These are phyloP conservation scores for Calliopum simillimum DNA, from an alignment of 2,888 invertebrate species.

Conservation along the genomic window DNA sequence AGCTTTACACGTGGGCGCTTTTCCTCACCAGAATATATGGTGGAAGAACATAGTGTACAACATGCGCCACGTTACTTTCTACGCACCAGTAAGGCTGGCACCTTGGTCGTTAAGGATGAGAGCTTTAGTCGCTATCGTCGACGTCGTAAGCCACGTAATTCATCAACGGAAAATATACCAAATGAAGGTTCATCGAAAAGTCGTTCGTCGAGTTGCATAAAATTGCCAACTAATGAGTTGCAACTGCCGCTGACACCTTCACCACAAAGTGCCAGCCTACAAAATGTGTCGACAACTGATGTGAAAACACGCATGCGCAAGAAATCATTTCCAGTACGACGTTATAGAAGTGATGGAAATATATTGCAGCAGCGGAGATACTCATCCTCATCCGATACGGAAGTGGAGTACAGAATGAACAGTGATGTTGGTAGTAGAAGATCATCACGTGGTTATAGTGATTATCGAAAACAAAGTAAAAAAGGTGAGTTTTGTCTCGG, in stretches of 20 bases:
- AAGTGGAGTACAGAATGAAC: constrained; percentile 1
- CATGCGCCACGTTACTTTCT: constrained; percentile 66
- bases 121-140: constrained; percentile 62
- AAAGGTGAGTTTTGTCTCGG: background rate
- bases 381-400: constrained; percentile 41
- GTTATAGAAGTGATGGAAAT: constrained; percentile 49
- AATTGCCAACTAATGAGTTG: background rate
- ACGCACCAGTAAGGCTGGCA: constrained; percentile 70
- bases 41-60: constrained; percentile 49
- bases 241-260: background rate
- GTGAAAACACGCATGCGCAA: constrained; percentile 34
- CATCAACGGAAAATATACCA: constrained; percentile 54
- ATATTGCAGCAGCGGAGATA: constrained; percentile 39
- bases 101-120: constrained; percentile 69
- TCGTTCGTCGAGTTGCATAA: constrained; percentile 40
- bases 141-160: constrained; percentile 56
- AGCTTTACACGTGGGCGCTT: constrained; percentile 62
- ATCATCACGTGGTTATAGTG: background rate
- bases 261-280: constrained; percentile 27
- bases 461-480: constrained; percentile 22
- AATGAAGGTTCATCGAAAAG: constrained; percentile 39
- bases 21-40: constrained; percentile 61
- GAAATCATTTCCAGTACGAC: constrained; percentile 45
- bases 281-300: constrained; percentile 16
- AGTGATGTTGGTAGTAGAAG: background rate